Evolutionary conservation across 2,797 vertebrate genomes (phyloP), one percentile per base, ranked within the genome.

Genomic region (Myotis myotis): DNA sequence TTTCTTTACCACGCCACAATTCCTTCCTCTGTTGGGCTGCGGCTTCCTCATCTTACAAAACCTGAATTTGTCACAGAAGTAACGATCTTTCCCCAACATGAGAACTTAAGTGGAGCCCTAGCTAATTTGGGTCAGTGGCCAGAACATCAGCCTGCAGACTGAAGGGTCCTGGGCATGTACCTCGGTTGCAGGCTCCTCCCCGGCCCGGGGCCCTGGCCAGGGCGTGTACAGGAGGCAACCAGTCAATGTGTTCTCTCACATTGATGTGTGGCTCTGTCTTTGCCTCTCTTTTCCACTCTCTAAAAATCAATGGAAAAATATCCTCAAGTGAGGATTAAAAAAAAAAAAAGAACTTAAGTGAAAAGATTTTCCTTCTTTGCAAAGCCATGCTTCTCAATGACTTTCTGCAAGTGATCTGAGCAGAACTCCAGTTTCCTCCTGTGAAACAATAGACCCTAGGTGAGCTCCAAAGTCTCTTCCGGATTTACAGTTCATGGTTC

Each of bases 1-100:
- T 93, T 89, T 95, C 83, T 70, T 55, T 47, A 36, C 72, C 68
- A 80, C 25, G 25, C 53, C 53, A 41, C 41, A 12, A 93, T 96
- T 96, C 94, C 94, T 96, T 96, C 93, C 90, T 90, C 0, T 47
- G 6, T 17, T 71, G 90, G 95, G 82, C 92, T 93, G 81, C 25
- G 70, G 85, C 79, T 93, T 96, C 95, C 93, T 91, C 64, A 66
- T 87, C 80, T 79, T 70, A 44, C 25, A 11, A 78, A 55, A 47
- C 76, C 72, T 82, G 84, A 74, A 94, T 57, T 71, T 38, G 60
- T 88, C 85, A 76, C 70, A 84, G 49, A 38, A 6, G 16, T 49
- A 13, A 60, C 80, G 51, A 20, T 87, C 60, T 86, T 70, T 16
- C 28, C 55, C 47, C 78, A 85, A 51, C 44, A 8, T 47, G n/a